A percentile compares a stretch with the other conserved stretches of the same genome.
Evolutionary conservation across 2,797 vertebrate genomes (phyloP).

Genomic region (Anolis apletophallus): DNA sequence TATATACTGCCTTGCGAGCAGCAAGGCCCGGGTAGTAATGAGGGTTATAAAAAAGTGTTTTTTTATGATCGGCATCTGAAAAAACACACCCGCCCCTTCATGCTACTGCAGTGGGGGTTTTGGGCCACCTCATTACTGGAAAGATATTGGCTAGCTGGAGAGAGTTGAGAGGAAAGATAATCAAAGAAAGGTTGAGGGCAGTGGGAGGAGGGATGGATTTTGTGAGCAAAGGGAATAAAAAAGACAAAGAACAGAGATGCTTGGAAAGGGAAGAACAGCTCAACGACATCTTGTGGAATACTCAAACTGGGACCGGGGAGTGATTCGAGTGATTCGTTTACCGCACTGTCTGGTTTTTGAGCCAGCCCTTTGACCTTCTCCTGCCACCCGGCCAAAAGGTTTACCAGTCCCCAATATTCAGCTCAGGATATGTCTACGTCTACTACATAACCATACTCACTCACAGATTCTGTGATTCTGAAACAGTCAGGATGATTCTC

Average conservation of each 20-base stretch:
- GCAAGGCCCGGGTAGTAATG: slow-evolving; percentile 2
- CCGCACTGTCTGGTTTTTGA: background rate
- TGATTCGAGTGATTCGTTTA: background rate
- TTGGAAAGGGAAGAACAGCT: background rate
- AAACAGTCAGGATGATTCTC: too few species aligned
- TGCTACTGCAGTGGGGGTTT: slow-evolving; percentile 9
- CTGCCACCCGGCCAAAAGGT: background rate
- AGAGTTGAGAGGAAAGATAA: slow-evolving; percentile 35
- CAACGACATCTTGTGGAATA: background rate
- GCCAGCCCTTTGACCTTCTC: background rate
- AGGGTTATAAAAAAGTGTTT: slow-evolving; percentile 25
- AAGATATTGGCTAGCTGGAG: slow-evolving; percentile 16
- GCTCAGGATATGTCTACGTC: too few species aligned
- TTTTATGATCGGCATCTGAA: slow-evolving; percentile 34
- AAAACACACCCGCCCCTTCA: slow-evolving; percentile 2
- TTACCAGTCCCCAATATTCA: background rate
- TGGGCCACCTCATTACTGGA: slow-evolving; percentile 14
- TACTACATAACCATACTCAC: too few species aligned
- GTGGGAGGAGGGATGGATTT: background rate
- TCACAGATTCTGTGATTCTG: too few species aligned
- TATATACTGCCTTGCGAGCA: background rate
- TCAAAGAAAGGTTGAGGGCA: slow-evolving; percentile 19
- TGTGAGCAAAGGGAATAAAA: background rate
- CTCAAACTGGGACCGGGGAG: background rate
- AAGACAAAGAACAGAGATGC: slow-evolving; percentile 19